Percentiles rank a stretch among this genome's conserved stretches.
These are phyloP conservation scores for Ophioninae sp. DNA, from an alignment of 2,888 invertebrate species.

Conservation along the genomic window DNA sequence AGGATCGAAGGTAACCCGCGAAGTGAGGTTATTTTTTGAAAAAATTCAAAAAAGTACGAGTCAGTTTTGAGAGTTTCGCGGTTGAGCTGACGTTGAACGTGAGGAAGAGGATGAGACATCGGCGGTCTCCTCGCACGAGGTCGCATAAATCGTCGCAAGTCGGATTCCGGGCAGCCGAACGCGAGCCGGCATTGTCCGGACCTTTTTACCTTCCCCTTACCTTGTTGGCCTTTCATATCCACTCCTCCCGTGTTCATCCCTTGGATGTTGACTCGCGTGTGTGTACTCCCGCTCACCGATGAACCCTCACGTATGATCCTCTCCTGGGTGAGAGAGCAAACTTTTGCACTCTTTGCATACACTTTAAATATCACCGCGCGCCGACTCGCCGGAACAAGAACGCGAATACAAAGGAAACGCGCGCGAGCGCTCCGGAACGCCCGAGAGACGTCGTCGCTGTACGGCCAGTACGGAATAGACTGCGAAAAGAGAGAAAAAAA, in stretches of 20 bases:
- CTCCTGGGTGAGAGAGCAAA: conserved; percentile 50
- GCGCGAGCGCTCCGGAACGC: conserved; percentile 23
- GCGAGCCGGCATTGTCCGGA: conserved; percentile 78
- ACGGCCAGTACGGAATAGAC: not conserved
- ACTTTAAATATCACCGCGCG: conserved; percentile 77
- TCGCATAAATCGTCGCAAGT: conserved; percentile 79
- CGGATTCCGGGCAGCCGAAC: conserved; percentile 78
- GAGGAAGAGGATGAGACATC: conserved; percentile 61
- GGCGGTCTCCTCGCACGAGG: conserved; percentile 68
- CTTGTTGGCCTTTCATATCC: conserved; percentile 36
- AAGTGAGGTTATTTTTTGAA: too few relatives aligned
- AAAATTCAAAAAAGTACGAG: not conserved
- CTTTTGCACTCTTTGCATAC: conserved; percentile 77
- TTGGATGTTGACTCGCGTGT: conserved; percentile 25
- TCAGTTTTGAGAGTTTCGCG: conserved; percentile 12
- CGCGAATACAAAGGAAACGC: conserved; percentile 55
- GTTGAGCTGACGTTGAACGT: conserved; percentile 42
- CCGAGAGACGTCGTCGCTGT: not conserved
- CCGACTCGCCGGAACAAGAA: conserved; percentile 60
- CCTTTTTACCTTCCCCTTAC: conserved; percentile 70
- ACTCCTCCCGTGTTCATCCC: conserved; percentile 49
- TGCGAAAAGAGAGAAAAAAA: not conserved
- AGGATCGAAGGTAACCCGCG: too few relatives aligned
- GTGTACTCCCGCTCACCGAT: not conserved
- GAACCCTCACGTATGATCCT: conserved; percentile 22